Conservation (phyloP, 2,113 vertebrate species). For the Pampusana beccarii region DNA sequence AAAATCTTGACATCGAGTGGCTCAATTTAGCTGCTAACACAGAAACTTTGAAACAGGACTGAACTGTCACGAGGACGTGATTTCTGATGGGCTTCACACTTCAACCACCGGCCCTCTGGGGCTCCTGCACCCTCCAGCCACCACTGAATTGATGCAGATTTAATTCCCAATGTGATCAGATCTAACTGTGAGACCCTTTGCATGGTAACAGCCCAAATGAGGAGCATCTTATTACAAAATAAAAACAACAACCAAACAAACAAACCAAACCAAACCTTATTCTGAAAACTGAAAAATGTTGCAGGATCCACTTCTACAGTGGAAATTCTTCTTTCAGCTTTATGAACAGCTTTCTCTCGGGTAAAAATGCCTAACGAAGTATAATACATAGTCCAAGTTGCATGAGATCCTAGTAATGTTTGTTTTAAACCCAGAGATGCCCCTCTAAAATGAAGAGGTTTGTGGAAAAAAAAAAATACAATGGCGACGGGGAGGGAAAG, state of each 20-base stretch:
- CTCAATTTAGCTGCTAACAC: background rate
- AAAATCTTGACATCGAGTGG: background rate
- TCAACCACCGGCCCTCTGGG: background rate
- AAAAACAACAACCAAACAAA: background rate
- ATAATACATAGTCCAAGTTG: background rate
- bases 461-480: background rate
- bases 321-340: background rate
- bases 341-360: background rate
- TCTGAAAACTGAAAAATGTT: background rate
- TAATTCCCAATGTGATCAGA: background rate
- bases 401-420: background rate
- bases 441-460: background rate
- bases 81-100: background rate
- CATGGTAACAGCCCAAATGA: background rate
- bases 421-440: background rate
- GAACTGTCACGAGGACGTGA: background rate
- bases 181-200: background rate
- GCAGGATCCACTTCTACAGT: background rate
- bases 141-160: background rate
- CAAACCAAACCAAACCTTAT: too few species aligned
- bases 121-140: background rate
- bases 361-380: background rate
- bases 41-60: background rate
- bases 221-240: background rate
- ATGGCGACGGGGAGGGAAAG: background rate